Conservation (phyloP, 2,888 invertebrate genomes). For the Prionchulus punctatus region DNA sequence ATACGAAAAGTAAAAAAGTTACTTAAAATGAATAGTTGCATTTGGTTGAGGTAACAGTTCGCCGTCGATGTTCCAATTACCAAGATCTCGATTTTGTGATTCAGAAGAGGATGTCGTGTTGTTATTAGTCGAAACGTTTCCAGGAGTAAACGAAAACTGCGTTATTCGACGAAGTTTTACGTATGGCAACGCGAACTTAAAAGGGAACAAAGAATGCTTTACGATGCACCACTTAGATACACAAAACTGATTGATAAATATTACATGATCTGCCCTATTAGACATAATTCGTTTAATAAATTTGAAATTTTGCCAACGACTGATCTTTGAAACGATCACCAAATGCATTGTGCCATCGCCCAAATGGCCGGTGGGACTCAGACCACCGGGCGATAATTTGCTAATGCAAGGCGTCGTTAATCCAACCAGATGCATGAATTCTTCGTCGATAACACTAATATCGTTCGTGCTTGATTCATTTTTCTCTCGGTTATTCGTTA, state of each 20-base stretch:
- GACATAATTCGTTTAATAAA: not conserved
- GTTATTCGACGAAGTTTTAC: too few species aligned
- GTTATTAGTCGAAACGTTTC: too few species aligned
- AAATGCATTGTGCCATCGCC: constrained; percentile 63
- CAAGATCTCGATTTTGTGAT: not conserved
- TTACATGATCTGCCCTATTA: constrained; percentile 8
- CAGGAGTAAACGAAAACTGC: constrained; percentile 1
- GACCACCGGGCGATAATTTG: constrained; percentile 54
- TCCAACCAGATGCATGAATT: constrained; percentile 43
- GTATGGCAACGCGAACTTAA: not conserved
- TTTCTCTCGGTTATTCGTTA: too few species aligned
- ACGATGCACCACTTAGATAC: not conserved
- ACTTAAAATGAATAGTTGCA: constrained; percentile 5
- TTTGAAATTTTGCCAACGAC: constrained; percentile 38
- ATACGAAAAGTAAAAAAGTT: too few species aligned
- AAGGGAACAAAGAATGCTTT: not conserved
- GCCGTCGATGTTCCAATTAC: constrained; percentile 10
- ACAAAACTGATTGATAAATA: not conserved
- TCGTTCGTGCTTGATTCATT: not conserved
- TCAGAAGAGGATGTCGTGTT: too few species aligned
- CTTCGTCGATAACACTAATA: not conserved
- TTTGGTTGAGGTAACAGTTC: constrained; percentile 5
- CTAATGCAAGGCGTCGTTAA: constrained; percentile 62
- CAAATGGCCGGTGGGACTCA: constrained; percentile 58
- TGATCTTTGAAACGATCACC: constrained; percentile 54